phyloP scores from a whole-genome alignment of 2,888 invertebrate genomes.

The Anagyrus pseudococci region DNA sequence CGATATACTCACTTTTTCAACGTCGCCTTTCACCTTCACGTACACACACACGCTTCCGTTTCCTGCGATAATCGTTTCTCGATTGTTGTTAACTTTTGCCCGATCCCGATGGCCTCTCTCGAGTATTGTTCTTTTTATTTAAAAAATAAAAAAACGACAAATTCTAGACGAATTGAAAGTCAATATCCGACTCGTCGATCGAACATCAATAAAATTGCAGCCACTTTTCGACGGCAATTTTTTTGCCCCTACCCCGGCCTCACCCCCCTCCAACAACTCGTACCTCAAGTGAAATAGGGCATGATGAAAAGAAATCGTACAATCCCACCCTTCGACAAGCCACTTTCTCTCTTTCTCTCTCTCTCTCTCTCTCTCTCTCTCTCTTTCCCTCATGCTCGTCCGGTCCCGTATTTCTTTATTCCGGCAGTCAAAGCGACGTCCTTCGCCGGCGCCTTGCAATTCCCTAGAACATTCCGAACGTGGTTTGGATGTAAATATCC shows the following conservation, averaged over 20 bases:
- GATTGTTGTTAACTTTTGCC: too few species aligned
- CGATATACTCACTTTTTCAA: too few species aligned
- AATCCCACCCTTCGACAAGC: constrained; percentile 2
- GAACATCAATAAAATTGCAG: constrained; percentile 32
- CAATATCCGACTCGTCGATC: too few species aligned
- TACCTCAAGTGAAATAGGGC: constrained; percentile 38
- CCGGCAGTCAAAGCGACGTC: constrained; percentile 32
- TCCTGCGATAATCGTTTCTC: too few species aligned
- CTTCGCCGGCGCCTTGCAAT: constrained; percentile 42
- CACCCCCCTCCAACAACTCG: too few species aligned
- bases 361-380: too few species aligned
- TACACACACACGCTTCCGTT: too few species aligned
- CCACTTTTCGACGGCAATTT: constrained; percentile 14
- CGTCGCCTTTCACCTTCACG: too few species aligned
- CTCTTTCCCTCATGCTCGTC: background rate
- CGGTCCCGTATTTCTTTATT: constrained; percentile 36
- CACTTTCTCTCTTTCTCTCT: background rate
- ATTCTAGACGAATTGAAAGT: too few species aligned
- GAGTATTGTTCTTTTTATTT: too few species aligned
- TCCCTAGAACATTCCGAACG: constrained; percentile 50
- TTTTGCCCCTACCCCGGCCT: constrained; percentile 1
- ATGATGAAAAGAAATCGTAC: constrained; percentile 33
- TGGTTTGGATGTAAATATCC: constrained; percentile 57
- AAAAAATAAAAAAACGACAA: too few species aligned
- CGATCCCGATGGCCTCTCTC: too few species aligned